Conservation (phyloP, 2,888 invertebrate genomes). For the Petrolisthes cinctipes region DNA sequence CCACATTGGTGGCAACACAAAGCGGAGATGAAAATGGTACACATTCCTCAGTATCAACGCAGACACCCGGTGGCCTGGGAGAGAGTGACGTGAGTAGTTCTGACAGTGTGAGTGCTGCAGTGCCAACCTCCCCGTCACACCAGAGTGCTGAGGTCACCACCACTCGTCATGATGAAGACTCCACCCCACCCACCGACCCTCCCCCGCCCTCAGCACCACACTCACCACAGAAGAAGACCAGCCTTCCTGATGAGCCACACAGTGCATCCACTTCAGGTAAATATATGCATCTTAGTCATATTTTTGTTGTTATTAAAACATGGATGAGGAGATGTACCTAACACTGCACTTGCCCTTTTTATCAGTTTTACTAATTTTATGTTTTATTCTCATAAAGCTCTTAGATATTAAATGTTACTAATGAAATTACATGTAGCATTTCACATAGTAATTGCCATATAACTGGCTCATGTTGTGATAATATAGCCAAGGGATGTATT, state of each 20-base stretch:
- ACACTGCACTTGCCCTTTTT: no score
- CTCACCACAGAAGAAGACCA: slow-evolving; percentile 52
- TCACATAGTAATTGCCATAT: no score
- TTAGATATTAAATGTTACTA: no score
- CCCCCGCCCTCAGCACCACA: slow-evolving; percentile 45
- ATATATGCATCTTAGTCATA: background rate
- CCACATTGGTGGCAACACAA: slow-evolving; percentile 56
- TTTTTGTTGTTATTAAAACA: no score
- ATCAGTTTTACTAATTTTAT: no score
- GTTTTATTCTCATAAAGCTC: no score
- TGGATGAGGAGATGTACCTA: no score
- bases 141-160: slow-evolving; percentile 65
- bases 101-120: slow-evolving; percentile 53
- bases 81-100: slow-evolving; percentile 64
- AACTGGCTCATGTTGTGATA: no score
- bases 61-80: slow-evolving; percentile 57
- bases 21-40: slow-evolving; percentile 51
- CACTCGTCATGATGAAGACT: slow-evolving; percentile 63
- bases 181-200: slow-evolving; percentile 49
- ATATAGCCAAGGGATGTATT: no score
- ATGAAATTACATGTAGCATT: no score
- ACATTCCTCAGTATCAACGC: slow-evolving; percentile 64
- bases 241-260: slow-evolving; percentile 52
- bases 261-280: slow-evolving; percentile 60
- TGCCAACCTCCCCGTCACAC: slow-evolving; percentile 62